Conservation (phyloP, 35 echinoderm and acorn worm genomes). For the Stichopus chloronotus region DNA sequence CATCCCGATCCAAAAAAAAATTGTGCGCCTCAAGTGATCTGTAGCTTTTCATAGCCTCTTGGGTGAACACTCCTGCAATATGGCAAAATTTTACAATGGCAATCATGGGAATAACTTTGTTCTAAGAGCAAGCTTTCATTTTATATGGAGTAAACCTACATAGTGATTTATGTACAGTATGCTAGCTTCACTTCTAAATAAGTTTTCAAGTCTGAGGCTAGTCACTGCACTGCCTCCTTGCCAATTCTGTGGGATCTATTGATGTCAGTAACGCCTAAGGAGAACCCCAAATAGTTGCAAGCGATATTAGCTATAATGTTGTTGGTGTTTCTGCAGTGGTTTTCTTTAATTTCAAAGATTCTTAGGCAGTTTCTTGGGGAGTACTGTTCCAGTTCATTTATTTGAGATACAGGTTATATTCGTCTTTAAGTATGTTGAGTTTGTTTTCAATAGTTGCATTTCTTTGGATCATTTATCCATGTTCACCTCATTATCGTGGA, state of each 20-base stretch:
- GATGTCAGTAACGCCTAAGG: neutral
- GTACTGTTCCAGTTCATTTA: conserved; percentile 38
- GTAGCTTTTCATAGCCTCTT: conserved; percentile 63
- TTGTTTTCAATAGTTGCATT: too few relatives aligned
- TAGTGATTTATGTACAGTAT: neutral
- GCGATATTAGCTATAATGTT: neutral
- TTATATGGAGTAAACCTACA: neutral
- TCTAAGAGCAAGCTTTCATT: neutral
- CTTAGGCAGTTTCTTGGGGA: conserved; percentile 31
- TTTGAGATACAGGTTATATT: neutral
- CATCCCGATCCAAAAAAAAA: conserved; percentile 59
- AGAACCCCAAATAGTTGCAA: neutral
- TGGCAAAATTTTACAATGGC: neutral
- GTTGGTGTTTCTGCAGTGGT: neutral
- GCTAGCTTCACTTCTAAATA: neutral
- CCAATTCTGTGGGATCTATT: neutral
- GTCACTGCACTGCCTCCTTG: neutral
- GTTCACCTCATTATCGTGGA: too few relatives aligned
- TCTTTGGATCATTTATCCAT: too few relatives aligned
- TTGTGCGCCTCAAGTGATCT: conserved; percentile 51
- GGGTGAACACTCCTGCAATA: conserved; percentile 59
- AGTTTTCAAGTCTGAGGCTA: neutral
- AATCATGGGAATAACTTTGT: neutral
- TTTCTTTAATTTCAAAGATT: conserved; percentile 15
- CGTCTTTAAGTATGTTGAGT: neutral